Conservation (phyloP, 2,888 invertebrate genomes). For the Chymomyza procnemis region DNA sequence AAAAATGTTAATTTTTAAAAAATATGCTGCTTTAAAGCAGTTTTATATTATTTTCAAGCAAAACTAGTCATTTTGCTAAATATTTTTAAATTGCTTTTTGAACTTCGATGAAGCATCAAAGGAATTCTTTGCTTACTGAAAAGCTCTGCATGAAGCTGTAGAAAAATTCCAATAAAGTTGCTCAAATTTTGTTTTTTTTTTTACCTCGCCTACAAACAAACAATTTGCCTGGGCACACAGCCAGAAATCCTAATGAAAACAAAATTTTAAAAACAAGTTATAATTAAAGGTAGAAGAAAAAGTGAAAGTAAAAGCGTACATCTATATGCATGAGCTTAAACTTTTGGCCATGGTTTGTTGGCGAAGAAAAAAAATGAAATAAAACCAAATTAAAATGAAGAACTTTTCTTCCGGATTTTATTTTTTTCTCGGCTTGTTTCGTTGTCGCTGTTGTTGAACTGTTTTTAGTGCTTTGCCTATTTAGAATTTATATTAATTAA, state of each 20-base stretch:
- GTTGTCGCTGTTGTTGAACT: neutral
- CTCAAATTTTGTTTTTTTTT: neutral
- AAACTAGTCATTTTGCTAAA: neutral
- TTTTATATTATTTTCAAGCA: neutral
- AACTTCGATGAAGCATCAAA: neutral
- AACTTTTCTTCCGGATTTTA: slow-evolving; percentile 22
- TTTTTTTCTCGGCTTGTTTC: slow-evolving; percentile 22
- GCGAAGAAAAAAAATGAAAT: neutral
- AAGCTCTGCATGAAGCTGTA: neutral
- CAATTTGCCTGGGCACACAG: slow-evolving; percentile 1
- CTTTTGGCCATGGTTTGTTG: neutral
- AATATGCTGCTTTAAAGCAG: too few relatives aligned
- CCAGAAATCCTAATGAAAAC: slow-evolving; percentile 10
- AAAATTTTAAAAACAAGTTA: slow-evolving; percentile 49
- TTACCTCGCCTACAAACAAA: neutral
- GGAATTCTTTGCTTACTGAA: neutral
- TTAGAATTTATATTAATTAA: slow-evolving; percentile 63
- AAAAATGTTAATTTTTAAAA: too few relatives aligned
- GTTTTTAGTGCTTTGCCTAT: slow-evolving; percentile 24
- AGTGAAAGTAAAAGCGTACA: slow-evolving; percentile 27
- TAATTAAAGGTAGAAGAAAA: slow-evolving; percentile 56
- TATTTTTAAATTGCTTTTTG: neutral
- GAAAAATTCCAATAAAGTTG: neutral
- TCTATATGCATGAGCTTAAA: neutral
- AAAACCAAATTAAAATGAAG: neutral